Base-by-base conservation (phyloP, 2,113 vertebrate genomes). In the Pavo muticus region DNA sequence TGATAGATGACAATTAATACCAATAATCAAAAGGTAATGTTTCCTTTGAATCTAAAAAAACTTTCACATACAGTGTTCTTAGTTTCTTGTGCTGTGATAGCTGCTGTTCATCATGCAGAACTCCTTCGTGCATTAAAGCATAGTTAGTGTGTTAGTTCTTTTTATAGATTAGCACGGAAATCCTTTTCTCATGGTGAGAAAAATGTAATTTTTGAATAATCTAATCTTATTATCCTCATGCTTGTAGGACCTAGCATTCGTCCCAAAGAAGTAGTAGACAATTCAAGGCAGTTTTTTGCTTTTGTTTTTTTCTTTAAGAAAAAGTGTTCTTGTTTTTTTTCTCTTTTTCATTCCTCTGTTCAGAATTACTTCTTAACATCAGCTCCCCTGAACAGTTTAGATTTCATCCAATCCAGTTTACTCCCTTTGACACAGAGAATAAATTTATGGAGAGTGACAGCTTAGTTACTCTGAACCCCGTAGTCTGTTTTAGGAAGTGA, bases 401-500 rank as follows among this genome's bases (percentile, higher is more conserved):
- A 69, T 97, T 92, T 95, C 89, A 93, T 92, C 82, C 94, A 74
- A 72, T 57, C 48, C 65, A 76, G 73, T 37, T 89, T 39, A 91
- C 75, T 97, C 75, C 70, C 95, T 97, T 48, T 96, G 94, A 96
- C 72, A 95, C 81, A 93, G 86, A 92, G 86, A 95, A 93, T 84
- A 96, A 95, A 97, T 95, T 95, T 70, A 52, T 87, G 9, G 37
- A 71, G 93, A 96, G 65, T 96, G 95, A 94, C 73, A 96, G 77
- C 87, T 74, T 60, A 94, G 83, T 91, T 27, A 87, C 75, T 94
- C 96, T 94, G 94, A 97, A 97, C 96, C 92, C 82, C 97, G 94
- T 65, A 95, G 90, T 91, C 73, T 96, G 69, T 92, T 78, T 96
- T 95, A 94, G 95, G 93, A 98, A 97, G 94, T 96, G 95, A 97